A percentile compares a stretch with the other conserved stretches of the same genome.
phyloP scores from a whole-genome alignment of 2,113 vertebrate genomes.

The Sardina pilchardus region DNA sequence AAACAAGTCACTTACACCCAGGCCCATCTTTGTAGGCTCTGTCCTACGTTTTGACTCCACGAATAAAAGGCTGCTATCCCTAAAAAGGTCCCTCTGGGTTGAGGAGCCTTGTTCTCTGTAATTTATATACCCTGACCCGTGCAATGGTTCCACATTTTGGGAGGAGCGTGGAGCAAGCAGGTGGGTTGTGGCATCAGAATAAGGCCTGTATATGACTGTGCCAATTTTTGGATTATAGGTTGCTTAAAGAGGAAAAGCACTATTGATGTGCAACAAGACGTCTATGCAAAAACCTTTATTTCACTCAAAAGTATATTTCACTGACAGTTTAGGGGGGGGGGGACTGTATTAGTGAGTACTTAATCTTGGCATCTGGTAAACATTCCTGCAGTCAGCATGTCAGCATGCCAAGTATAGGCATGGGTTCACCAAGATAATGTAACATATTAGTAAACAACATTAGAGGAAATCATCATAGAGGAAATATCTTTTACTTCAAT shows the following conservation, averaged over 20 bases:
- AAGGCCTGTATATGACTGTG: neutral
- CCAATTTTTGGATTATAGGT: neutral
- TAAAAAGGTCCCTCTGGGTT: neutral
- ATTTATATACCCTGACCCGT: neutral
- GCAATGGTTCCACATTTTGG: neutral
- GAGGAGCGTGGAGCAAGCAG: neutral
- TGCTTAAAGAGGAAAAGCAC: neutral
- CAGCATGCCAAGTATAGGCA: too few relatives aligned
- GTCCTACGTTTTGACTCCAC: neutral
- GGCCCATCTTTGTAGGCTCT: neutral
- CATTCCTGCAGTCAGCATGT: too few relatives aligned
- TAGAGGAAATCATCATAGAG: too few relatives aligned
- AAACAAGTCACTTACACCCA: constrained; percentile 32
- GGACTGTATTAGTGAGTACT: too few relatives aligned
- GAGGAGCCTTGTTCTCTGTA: neutral
- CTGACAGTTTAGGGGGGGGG: too few relatives aligned
- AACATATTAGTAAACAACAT: too few relatives aligned
- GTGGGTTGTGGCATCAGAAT: neutral
- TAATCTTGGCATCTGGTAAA: too few relatives aligned
- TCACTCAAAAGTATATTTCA: too few relatives aligned
- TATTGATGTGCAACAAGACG: too few relatives aligned
- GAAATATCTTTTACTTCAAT: too few relatives aligned
- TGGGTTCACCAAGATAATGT: too few relatives aligned
- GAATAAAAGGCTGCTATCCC: neutral
- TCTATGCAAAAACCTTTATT: too few relatives aligned